Evolutionary conservation across 2,888 invertebrate genomes (phyloP), one percentile per base, ranked within the genome.

Genomic region (Hydrotaea diabolus): DNA sequence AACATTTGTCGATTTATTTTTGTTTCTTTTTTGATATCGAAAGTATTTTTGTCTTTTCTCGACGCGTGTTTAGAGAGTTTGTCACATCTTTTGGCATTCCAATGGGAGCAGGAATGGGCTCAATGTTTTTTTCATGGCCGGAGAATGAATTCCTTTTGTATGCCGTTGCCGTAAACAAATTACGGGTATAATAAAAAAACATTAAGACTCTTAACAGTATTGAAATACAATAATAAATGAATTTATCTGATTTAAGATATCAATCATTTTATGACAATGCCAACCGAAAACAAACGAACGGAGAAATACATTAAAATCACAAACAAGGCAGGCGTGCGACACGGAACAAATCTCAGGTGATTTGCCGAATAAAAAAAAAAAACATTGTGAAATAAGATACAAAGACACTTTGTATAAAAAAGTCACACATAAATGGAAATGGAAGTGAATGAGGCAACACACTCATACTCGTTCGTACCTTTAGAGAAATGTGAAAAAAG

Each of bases 201-300:
- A 64, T 66, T 77, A 49, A 59, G 39, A 31, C 46, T 64, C 19
- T 26, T 73, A 64, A 64, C 19, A 31, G 49, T 59, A 62, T 74
- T 59, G 59, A 74, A 74, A 57, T 73, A 19, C 46, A 72, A 76
- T 79, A 79, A 59, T 73, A 69, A 69, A 77, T 73, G n/a, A 75
- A 72, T 75, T 74, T 72, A 64, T 80, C 36, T 71, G 74, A 64
- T 77, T 84, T 62, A 77, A 49, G 64, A 72, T 77, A 80, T 77
- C 73, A 77, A 83, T 80, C 80, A 83, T 64, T 80, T 77, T 80
- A 77, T 75, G 77, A 83, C 71, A 74, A 36, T 21, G 17, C 17
- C 36, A 59, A 13, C n/a, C 17, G 15, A n/a, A 31, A 31, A 2
- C 31, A 2, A 11, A 7, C 21, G 4, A 17, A 9, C 36, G 36